Evolutionary conservation across 2,113 vertebrate species (phyloP).

Genomic region (Lophius piscatorius): DNA sequence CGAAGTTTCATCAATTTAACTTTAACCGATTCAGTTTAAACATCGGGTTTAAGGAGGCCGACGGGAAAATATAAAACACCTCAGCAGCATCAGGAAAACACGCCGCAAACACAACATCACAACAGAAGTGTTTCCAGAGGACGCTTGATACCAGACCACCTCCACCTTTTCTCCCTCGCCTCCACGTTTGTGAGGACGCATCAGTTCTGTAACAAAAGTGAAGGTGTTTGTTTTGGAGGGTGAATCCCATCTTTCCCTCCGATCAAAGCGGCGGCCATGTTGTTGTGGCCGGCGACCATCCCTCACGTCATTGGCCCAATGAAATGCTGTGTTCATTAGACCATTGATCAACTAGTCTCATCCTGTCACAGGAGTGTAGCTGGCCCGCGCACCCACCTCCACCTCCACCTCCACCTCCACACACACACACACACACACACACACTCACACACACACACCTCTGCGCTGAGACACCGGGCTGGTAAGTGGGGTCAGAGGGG

Average conservation of each 20-base stretch:
- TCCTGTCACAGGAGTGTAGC: slow-evolving; percentile 84
- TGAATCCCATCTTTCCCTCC: slow-evolving; percentile 7
- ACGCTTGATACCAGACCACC: too few relatives aligned
- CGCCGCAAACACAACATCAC: not conserved
- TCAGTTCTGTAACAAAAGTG: slow-evolving; percentile 12
- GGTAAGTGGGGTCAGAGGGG: slow-evolving; percentile 85
- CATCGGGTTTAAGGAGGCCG: too few relatives aligned
- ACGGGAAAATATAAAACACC: too few relatives aligned
- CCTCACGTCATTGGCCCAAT: slow-evolving; percentile 78
- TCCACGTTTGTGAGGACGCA: not conserved
- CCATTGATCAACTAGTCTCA: slow-evolving; percentile 85
- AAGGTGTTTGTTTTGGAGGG: slow-evolving; percentile 34
- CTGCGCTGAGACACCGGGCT: slow-evolving; percentile 67
- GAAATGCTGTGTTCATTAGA: slow-evolving; percentile 83
- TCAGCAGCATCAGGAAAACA: too few relatives aligned
- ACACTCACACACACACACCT: slow-evolving; percentile 60
- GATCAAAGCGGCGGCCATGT: not conserved
- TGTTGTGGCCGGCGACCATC: slow-evolving; percentile 40
- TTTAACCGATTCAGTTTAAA: too few relatives aligned
- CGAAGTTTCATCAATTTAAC: too few relatives aligned
- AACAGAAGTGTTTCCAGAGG: too few relatives aligned
- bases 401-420: slow-evolving; percentile 47
- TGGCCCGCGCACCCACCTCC: slow-evolving; percentile 73
- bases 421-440: slow-evolving; percentile 55
- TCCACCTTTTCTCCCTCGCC: not conserved